Evolutionary conservation across 2,797 vertebrate genomes (phyloP).

Genomic region (Lithobates sylvaticus): DNA sequence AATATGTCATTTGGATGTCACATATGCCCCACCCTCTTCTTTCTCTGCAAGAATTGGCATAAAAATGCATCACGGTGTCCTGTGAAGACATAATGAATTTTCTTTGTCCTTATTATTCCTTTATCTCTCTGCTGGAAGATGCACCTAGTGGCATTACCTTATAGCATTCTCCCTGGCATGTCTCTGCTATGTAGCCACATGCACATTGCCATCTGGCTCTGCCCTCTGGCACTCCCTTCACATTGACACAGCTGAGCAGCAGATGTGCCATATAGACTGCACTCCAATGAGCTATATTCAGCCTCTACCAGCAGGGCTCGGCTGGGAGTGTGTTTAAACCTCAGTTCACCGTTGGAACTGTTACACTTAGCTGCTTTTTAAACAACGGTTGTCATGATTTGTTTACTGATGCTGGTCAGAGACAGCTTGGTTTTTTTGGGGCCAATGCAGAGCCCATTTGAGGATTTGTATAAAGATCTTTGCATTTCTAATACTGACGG

Average conservation of each 20-base stretch:
- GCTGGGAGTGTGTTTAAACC: slow-evolving; percentile 13
- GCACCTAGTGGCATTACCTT: background rate
- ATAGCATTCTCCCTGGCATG: slow-evolving; percentile 1
- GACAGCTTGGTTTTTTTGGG: background rate
- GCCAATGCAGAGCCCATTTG: background rate
- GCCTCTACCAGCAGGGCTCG: slow-evolving; percentile 16
- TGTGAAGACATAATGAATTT: background rate
- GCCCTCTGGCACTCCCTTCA: slow-evolving; percentile 40
- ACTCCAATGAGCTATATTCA: slow-evolving; percentile 23
- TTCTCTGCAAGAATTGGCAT: background rate
- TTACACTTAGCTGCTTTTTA: slow-evolving; percentile 2
- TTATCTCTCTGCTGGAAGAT: background rate
- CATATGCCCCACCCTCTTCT: background rate
- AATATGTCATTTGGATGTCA: slow-evolving; percentile 41
- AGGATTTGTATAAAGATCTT: background rate
- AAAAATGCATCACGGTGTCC: slow-evolving; percentile 7
- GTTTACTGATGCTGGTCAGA: background rate
- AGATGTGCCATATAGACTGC: slow-evolving; percentile 48
- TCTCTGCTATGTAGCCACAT: slow-evolving; percentile 30
- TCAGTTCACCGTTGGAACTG: slow-evolving; percentile 16
- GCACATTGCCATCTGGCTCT: slow-evolving; percentile 38
- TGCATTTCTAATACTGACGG: too few relatives aligned
- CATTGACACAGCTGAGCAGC: slow-evolving; percentile 54
- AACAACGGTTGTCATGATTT: slow-evolving; percentile 28
- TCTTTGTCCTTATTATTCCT: slow-evolving; percentile 8